A percentile compares a stretch with the other conserved stretches of the same genome.
These are phyloP conservation scores for Cladopsammia gracilis DNA, from an alignment of 64 coral and sea anemone genomes.

Conservation along the genomic window DNA sequence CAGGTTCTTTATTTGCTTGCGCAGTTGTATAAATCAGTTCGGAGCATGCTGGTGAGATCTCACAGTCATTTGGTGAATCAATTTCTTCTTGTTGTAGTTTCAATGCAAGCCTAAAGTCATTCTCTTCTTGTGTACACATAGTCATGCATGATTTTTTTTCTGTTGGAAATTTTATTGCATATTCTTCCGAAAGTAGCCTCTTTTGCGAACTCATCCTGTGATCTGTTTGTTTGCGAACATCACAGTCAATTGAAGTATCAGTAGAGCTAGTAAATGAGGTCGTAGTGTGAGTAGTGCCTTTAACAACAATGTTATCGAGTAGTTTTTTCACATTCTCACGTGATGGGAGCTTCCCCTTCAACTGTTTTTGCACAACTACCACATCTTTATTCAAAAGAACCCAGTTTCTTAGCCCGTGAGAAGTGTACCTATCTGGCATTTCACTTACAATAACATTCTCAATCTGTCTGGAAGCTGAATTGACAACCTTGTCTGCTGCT, in stretches of 20 bases:
- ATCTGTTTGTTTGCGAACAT: conserved; percentile 8
- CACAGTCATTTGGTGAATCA: not conserved
- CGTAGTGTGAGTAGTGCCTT: not conserved
- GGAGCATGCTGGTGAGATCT: conserved; percentile 5
- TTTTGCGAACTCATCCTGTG: conserved; percentile 41
- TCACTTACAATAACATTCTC: conserved; percentile 31
- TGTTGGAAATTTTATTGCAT: conserved; percentile 43
- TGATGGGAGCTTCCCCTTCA: not conserved
- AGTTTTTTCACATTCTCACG: conserved; percentile 14
- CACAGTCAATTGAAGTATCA: not conserved
- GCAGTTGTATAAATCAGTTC: not conserved
- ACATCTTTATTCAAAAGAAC: conserved; percentile 41
- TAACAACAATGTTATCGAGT: not conserved
- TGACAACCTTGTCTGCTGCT: not conserved
- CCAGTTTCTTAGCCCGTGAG: conserved; percentile 27
- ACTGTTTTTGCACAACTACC: conserved; percentile 26
- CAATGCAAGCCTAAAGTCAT: conserved; percentile 35
- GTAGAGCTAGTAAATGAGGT: not conserved
- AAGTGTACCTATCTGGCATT: conserved; percentile 33
- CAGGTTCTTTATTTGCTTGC: not conserved
- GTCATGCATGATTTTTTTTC: not conserved
- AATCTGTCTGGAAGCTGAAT: not conserved
- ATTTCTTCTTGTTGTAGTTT: conserved; percentile 70
- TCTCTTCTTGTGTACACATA: conserved; percentile 11
- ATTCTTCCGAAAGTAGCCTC: conserved; percentile 45